phyloP scores from a whole-genome alignment of 1,140 invertebrate species.

The Cydia fagiglandana region DNA sequence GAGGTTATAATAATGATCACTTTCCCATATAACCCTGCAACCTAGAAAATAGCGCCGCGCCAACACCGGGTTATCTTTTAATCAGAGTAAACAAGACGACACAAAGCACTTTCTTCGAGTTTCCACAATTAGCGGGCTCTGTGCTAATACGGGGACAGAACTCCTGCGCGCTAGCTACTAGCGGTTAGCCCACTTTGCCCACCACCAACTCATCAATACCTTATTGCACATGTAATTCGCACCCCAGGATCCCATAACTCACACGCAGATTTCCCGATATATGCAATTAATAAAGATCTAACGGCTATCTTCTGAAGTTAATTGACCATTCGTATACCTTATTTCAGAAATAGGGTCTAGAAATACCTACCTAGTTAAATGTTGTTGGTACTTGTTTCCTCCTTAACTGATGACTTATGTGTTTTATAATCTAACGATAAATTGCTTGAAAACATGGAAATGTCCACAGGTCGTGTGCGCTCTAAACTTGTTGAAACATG shows the following conservation, averaged over 20 bases:
- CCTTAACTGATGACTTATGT: not conserved
- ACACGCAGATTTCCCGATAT: constrained; percentile 2
- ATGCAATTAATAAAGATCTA: constrained; percentile 14
- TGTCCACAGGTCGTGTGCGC: not conserved
- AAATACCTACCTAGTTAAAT: no score
- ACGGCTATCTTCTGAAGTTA: not conserved
- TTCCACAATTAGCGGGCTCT: constrained; percentile 58
- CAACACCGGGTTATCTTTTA: not conserved
- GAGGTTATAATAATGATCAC: not conserved
- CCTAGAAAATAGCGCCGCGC: not conserved
- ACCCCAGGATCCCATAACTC: not conserved
- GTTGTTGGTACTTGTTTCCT: no score
- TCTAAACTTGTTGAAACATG: not conserved
- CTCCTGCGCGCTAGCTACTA: no score
- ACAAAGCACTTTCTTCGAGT: constrained; percentile 48
- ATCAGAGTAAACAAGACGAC: constrained; percentile 19
- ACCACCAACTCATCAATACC: not conserved
- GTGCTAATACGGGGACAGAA: constrained; percentile 35
- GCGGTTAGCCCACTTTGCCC: no score
- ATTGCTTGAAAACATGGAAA: constrained; percentile 1
- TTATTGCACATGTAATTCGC: constrained; percentile 2
- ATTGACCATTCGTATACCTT: no score
- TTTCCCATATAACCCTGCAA: not conserved
- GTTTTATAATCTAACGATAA: constrained; percentile 11
- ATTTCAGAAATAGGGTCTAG: no score